Base-by-base conservation (phyloP, 1,140 invertebrate genomes). In the Reticulitermes speratus region DNA sequence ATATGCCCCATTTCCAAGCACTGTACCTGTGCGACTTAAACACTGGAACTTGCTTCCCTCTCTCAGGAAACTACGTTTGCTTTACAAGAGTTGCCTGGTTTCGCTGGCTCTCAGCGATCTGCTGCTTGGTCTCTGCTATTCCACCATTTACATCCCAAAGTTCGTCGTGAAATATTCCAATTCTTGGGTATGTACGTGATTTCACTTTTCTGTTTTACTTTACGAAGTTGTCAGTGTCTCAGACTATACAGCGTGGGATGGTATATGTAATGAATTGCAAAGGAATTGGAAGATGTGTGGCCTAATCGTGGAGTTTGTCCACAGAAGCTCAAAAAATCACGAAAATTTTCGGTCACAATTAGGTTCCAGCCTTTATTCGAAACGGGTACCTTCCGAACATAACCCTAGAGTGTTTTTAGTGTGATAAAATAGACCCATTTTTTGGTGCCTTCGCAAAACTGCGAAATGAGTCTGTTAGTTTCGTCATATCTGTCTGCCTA, bases 31-130 rank as follows among this genome's bases (percentile, higher is more conserved):
- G 38, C 38, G 38, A 38, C 38, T 82, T 82, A 23, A 32, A 83
- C 44, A 30, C 19, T 83, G 9, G 25, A 44, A 21, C 48, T 38
- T 83, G 30, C n/a, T 38, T 8, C 11, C 30, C 38, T 32, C 16
- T 21, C 65, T 14, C 75, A 86, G 85, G 44, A 86, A 86, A 65
- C 65, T 59, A 0, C 85, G 85, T 23, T 19, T 86, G 14, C 75
- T 86, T 3, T 86, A 86, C 85, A 86, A 81, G n/a, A 44, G 85
- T 30, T 86, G 85, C n/a, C 85, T 86, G 12, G 3, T 86, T 19
- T 86, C 85, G 9, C 85, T 86, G 59, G 85, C 85, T 38, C 44
- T 65, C 55, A 86, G 85, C 44, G 85, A 86, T 25, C 65, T 86
- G 8, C 21, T 86, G 21, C 59, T 86, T 0, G 75, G 45, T 7